Conservation (phyloP, 2,113 vertebrate genomes). For the Narcine bancroftii region DNA sequence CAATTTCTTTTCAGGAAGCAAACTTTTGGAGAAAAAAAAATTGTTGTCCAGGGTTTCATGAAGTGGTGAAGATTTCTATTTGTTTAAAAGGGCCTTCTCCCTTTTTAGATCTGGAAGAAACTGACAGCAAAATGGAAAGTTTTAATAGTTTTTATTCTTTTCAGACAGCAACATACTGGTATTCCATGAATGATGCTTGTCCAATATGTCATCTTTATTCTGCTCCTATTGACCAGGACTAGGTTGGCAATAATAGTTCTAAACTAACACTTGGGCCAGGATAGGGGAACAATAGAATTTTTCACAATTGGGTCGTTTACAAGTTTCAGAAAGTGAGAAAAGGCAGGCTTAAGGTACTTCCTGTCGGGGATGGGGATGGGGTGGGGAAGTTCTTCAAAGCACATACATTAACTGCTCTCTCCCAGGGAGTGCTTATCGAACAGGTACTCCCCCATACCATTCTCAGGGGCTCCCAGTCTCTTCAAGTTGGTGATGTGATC, state of each 20-base stretch:
- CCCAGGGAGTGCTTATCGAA: conserved; percentile 45
- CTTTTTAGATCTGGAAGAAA: neutral
- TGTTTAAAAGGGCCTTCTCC: neutral
- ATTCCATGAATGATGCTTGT: no score
- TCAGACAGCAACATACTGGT: neutral
- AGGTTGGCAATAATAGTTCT: neutral
- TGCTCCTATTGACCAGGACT: neutral
- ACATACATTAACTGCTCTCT: conserved; percentile 35
- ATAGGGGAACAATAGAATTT: neutral
- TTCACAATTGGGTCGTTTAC: neutral
- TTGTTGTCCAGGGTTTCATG: no score
- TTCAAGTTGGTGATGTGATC: conserved; percentile 40
- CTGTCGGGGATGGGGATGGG: no score
- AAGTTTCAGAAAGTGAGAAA: neutral
- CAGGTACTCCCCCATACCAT: conserved; percentile 42
- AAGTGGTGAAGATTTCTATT: neutral
- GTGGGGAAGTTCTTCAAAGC: no score
- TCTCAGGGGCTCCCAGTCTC: conserved; percentile 39
- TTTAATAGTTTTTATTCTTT: neutral
- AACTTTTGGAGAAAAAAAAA: no score
- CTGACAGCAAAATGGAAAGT: neutral
- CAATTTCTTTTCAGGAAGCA: no score
- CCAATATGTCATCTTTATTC: neutral
- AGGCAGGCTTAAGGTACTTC: neutral
- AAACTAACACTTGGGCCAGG: neutral